Evolutionary conservation across 2,888 invertebrate genomes (phyloP).

Genomic region (Sialis fuliginosa): DNA sequence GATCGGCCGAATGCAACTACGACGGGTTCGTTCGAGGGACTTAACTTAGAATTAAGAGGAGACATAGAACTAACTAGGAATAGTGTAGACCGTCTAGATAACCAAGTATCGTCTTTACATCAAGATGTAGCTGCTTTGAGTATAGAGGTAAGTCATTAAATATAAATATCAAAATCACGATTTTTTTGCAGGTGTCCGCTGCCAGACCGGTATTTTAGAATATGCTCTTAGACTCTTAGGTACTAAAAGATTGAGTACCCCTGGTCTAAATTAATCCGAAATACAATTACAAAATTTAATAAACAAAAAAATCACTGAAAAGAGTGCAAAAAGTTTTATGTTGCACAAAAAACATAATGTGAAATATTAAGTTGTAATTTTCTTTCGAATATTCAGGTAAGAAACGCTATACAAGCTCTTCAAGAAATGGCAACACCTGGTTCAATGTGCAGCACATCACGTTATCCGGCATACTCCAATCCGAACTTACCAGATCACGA

Average conservation of each 20-base stretch:
- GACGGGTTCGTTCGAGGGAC: slow-evolving; percentile 40
- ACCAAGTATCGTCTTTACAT: slow-evolving; percentile 64
- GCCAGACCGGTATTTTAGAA: no score
- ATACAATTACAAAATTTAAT: background rate
- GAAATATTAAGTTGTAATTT: background rate
- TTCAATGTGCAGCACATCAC: slow-evolving; percentile 23
- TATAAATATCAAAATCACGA: no score
- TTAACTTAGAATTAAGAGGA: slow-evolving; percentile 31
- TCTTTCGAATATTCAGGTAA: slow-evolving; percentile 33
- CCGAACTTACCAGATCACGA: slow-evolving; percentile 44
- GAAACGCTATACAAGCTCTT: slow-evolving; percentile 66
- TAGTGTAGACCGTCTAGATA: slow-evolving; percentile 56
- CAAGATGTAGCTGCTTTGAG: slow-evolving; percentile 75
- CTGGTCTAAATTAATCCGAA: no score
- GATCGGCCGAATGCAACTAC: slow-evolving; percentile 29
- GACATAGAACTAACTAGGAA: slow-evolving; percentile 22
- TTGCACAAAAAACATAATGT: no score
- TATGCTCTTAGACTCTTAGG: no score
- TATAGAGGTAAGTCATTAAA: slow-evolving; percentile 40
- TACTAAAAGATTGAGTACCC: no score
- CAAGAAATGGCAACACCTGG: slow-evolving; percentile 60
- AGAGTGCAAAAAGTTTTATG: no score
- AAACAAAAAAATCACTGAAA: no score
- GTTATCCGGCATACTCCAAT: slow-evolving; percentile 66
- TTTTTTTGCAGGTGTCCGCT: no score